Base-by-base conservation (phyloP, 1,140 invertebrate genomes). In the Metopolophium dirhodum region DNA sequence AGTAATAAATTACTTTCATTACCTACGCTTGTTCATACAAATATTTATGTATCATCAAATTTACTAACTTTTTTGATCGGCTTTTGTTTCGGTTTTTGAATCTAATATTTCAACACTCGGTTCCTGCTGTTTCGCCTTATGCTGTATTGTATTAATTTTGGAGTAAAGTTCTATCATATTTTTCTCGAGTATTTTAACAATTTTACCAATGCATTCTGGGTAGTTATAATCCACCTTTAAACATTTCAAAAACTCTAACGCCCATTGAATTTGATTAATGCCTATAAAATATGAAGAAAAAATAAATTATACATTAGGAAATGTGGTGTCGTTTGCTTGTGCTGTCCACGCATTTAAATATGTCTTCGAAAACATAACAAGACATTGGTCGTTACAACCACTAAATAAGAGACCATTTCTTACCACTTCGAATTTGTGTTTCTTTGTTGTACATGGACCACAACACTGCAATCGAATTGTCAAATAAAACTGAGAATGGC, bases 241-340 rank as follows among this genome's bases (percentile, higher is more conserved):
- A 11, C 68, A 83, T 83, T 51, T 92, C 68, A 92, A 26, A 30
- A 92, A 83, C 47, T 92, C 90, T 37, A 92, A 83, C 20, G 90
- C 90, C 90, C 90, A 92, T 51, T 83, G 68, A 2, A 92, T 35
- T 51, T 92, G 90, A 83, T 77, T 92, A 7, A 92, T 83, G 22
- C 90, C 90, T 90, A 45, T 30, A 41, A 57, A 1, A n/a, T 77
- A 77, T 20, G 14, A n/a, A 77, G 14, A 4, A n/a, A 77, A 77
- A 4, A 77, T 0, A n/a, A n/a, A 18, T 18, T 6, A 7, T 14
- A 7, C 6, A n/a, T n/a, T 68, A 68, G 30, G 61, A 11, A 68
- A 9, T 14, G n/a, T 77, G 0, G n/a, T 77, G 30, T 7, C n/a
- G 30, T 77, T n/a, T n/a, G 20, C 20, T 20, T 49, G 37, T 41